Evolutionary conservation across 2,113 vertebrate genomes (phyloP).

Genomic region (Nesospiza acunhae): DNA sequence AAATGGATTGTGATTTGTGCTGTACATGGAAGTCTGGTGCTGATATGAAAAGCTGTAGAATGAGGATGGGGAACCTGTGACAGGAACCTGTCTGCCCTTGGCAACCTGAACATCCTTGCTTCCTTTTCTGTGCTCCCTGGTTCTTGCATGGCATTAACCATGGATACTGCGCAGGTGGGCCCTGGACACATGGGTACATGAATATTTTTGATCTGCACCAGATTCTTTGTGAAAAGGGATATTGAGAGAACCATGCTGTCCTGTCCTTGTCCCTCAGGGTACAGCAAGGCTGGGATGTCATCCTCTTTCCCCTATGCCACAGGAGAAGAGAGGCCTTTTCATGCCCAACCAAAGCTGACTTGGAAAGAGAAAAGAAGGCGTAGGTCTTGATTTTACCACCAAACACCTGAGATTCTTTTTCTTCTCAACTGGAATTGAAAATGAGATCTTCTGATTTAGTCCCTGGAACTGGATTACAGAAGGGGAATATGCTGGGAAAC

Average conservation of each 20-base stretch:
- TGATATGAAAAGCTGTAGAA: not conserved
- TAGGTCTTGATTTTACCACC: not conserved
- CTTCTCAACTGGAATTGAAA: not conserved
- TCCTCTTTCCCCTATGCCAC: not conserved
- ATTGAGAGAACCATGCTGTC: not conserved
- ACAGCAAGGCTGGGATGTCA: not conserved
- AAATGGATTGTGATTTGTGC: not conserved
- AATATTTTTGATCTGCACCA: not conserved
- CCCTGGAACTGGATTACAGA: not conserved
- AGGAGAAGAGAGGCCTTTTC: not conserved
- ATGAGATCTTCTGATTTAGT: not conserved
- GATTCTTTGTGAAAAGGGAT: not conserved
- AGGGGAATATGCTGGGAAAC: not conserved
- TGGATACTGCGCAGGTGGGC: not conserved
- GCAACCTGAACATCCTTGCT: not conserved
- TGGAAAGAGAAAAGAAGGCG: not conserved
- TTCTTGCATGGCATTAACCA: not conserved
- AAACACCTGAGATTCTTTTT: not conserved
- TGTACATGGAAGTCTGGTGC: fast-evolving
- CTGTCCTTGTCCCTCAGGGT: not conserved
- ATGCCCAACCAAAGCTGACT: not conserved
- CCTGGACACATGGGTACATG: fast-evolving
- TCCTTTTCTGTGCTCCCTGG: not conserved
- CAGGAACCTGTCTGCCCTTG: not conserved
- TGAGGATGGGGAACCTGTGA: not conserved